phyloP scores from a whole-genome alignment of 2,888 invertebrate species.

The Tetranychus piercei region DNA sequence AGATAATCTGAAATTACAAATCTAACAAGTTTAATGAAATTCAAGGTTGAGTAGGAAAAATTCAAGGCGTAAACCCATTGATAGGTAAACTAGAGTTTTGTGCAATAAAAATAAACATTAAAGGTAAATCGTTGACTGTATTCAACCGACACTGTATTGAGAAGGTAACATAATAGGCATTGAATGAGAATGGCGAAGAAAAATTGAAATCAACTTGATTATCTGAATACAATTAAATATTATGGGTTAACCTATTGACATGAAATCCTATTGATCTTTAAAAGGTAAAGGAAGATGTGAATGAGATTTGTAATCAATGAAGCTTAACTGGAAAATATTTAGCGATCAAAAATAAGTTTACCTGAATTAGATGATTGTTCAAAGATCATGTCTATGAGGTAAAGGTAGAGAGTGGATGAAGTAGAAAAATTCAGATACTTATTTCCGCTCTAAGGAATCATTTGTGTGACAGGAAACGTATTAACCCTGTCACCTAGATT shows the following conservation, averaged over 20 bases:
- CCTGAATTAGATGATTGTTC: background rate
- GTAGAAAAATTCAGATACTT: background rate
- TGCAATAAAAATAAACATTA: background rate
- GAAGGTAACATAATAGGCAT: too few species aligned
- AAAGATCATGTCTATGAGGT: background rate
- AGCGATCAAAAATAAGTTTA: too few species aligned
- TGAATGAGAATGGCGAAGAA: background rate
- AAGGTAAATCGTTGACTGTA: too few species aligned
- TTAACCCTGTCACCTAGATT: conserved; percentile 1
- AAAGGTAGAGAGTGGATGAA: background rate
- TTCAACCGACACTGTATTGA: too few species aligned
- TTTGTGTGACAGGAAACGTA: background rate
- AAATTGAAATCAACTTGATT: background rate
- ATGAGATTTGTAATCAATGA: background rate
- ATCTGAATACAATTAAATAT: background rate
- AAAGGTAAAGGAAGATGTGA: background rate
- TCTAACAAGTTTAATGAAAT: background rate
- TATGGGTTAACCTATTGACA: background rate
- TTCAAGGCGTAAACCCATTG: background rate
- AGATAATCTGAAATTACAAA: background rate
- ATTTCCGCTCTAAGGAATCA: background rate
- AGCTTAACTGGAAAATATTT: background rate
- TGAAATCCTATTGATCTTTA: background rate
- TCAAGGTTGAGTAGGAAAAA: background rate
- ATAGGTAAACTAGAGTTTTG: background rate